Evolutionary conservation across 2,888 invertebrate genomes (phyloP).

Genomic region (Tetramorium bicarinatum): DNA sequence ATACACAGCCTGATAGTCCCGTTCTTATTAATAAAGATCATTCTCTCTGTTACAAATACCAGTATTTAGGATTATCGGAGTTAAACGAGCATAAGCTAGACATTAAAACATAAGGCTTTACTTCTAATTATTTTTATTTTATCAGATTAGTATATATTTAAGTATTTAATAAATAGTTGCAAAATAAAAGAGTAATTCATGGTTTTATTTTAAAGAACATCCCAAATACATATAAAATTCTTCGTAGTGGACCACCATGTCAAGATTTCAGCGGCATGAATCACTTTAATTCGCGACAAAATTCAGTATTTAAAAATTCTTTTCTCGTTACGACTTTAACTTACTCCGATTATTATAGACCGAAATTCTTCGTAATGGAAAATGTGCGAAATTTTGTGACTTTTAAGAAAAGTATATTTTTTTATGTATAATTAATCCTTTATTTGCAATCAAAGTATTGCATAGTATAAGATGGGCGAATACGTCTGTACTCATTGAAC

Average conservation of each 20-base stretch:
- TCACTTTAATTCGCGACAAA: slow-evolving; percentile 93
- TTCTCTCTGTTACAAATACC: slow-evolving; percentile 70
- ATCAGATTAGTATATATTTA: neutral
- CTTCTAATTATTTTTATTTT: neutral
- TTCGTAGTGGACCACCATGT: slow-evolving; percentile 96
- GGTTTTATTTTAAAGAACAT: neutral
- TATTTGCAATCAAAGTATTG: neutral
- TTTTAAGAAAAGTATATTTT: slow-evolving; percentile 91
- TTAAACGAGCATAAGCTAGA: slow-evolving; percentile 65
- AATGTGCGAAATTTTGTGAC: slow-evolving; percentile 95
- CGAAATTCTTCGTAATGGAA: slow-evolving; percentile 94
- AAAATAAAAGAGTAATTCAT: neutral
- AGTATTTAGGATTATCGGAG: slow-evolving; percentile 79
- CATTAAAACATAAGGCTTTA: neutral
- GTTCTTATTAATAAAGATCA: slow-evolving; percentile 80
- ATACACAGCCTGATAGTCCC: slow-evolving; percentile 51
- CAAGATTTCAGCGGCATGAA: slow-evolving; percentile 97
- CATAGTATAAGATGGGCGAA: too few relatives aligned
- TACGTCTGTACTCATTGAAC: too few relatives aligned
- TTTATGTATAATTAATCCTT: neutral
- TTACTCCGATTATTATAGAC: slow-evolving; percentile 95
- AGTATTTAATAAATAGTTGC: neutral
- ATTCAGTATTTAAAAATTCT: slow-evolving; percentile 95
- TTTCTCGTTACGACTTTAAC: slow-evolving; percentile 93
- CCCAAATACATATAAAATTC: slow-evolving; percentile 87